phyloP scores from a whole-genome alignment of 2,888 invertebrate genomes.

The Drosophila atroscutellata region DNA sequence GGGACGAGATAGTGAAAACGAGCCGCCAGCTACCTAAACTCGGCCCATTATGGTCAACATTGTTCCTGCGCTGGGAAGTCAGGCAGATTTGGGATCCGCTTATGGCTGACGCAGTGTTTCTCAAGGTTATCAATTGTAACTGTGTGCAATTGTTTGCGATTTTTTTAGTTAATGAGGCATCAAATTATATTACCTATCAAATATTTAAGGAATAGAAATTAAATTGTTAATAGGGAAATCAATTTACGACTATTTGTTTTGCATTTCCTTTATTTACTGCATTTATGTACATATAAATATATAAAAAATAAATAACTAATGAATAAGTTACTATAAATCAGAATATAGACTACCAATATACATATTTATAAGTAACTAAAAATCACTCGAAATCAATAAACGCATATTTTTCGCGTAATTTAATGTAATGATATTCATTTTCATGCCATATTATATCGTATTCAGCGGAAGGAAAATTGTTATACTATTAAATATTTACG shows the following conservation, averaged over 20 bases:
- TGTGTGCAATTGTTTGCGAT: slow-evolving; percentile 50
- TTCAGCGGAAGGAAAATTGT: not conserved
- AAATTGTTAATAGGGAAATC: not conserved
- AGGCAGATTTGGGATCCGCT: slow-evolving; percentile 15
- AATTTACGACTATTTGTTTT: not conserved
- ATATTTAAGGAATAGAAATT: not conserved
- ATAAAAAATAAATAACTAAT: not conserved
- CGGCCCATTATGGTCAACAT: slow-evolving; percentile 62
- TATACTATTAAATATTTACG: not conserved
- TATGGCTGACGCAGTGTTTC: slow-evolving; percentile 12
- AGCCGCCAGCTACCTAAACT: slow-evolving; percentile 70
- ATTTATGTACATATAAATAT: not conserved
- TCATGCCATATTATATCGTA: not conserved
- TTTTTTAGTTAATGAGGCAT: slow-evolving; percentile 45
- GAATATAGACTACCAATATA: not conserved
- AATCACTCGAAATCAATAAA: not conserved
- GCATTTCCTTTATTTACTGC: not conserved
- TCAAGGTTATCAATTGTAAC: slow-evolving; percentile 42
- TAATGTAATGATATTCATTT: not conserved
- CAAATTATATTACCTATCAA: slow-evolving; percentile 35
- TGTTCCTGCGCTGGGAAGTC: slow-evolving; percentile 18
- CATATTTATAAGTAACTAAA: not conserved
- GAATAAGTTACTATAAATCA: not conserved
- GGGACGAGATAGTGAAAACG: not conserved
- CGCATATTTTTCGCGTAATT: not conserved